Evolutionary conservation across 2,113 vertebrate genomes (phyloP).

Genomic region (Talpa occidentalis): DNA sequence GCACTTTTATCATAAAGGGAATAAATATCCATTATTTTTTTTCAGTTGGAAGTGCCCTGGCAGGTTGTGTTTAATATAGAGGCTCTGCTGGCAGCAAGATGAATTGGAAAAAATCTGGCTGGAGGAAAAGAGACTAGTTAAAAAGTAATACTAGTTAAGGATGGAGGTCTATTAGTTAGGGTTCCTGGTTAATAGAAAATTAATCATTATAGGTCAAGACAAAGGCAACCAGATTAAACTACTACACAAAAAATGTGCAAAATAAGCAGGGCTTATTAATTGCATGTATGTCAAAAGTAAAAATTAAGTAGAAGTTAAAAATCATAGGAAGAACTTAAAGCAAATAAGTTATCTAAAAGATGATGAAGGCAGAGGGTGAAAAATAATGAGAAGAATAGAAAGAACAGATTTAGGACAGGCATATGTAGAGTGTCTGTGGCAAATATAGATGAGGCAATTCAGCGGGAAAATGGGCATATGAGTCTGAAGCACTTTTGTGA

Average conservation of each 20-base stretch:
- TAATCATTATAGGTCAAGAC: neutral
- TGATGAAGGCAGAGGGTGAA: neutral
- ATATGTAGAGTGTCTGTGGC: neutral
- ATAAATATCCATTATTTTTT: neutral
- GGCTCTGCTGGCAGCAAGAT: neutral
- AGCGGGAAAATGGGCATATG: neutral
- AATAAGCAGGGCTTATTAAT: neutral
- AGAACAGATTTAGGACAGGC: neutral
- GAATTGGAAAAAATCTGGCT: neutral
- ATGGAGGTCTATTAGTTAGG: neutral
- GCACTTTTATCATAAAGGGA: neutral
- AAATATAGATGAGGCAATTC: neutral
- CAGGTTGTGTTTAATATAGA: neutral
- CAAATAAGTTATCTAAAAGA: neutral
- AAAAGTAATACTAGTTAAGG: neutral
- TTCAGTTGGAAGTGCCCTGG: neutral
- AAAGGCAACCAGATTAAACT: neutral
- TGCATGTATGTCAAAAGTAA: neutral
- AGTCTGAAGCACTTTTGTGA: neutral
- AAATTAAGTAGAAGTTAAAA: neutral
- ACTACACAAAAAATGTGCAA: neutral
- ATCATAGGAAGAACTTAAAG: neutral
- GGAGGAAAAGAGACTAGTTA: neutral
- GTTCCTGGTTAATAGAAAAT: neutral
- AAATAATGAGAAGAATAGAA: neutral